Conservation (phyloP, 2,888 invertebrate species). For the Drosophila helvetica region DNA sequence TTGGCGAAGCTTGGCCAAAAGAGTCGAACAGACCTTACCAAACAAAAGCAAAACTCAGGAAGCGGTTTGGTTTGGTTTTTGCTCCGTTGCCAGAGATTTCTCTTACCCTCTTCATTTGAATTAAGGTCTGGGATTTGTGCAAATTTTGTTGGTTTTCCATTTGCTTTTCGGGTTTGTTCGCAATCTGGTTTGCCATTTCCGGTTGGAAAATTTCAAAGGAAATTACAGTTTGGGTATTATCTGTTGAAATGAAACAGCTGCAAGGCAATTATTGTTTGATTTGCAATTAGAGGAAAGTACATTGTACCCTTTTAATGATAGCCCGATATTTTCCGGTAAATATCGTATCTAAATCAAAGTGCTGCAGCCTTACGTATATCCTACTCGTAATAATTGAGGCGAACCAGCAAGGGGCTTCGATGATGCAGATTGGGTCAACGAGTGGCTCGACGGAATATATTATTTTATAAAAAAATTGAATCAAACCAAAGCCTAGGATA, state of each 20-base stretch:
- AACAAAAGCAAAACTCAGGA: not conserved
- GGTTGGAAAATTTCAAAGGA: not conserved
- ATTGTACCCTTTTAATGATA: too few species aligned
- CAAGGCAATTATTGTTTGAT: slow-evolving; percentile 2
- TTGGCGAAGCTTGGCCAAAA: not conserved
- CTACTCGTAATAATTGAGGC: too few species aligned
- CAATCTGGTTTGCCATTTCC: not conserved
- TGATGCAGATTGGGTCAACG: too few species aligned
- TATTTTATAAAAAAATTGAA: too few species aligned
- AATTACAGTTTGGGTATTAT: not conserved
- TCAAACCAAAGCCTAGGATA: too few species aligned
- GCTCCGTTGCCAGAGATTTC: not conserved
- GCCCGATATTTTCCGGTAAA: too few species aligned
- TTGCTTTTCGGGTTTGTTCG: too few species aligned
- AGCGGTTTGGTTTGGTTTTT: not conserved
- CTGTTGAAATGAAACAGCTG: not conserved
- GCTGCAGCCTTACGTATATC: too few species aligned
- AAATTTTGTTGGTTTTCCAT: not conserved
- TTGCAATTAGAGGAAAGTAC: not conserved
- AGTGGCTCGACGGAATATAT: too few species aligned
- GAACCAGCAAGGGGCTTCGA: too few species aligned
- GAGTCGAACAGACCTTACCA: not conserved
- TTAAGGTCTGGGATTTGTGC: not conserved
- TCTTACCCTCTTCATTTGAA: too few species aligned
- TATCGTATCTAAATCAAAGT: too few species aligned